Percentiles rank a stretch among this genome's conserved stretches.
Conservation (phyloP, 2,113 vertebrate species). For the Sceloporus tristichus region DNA sequence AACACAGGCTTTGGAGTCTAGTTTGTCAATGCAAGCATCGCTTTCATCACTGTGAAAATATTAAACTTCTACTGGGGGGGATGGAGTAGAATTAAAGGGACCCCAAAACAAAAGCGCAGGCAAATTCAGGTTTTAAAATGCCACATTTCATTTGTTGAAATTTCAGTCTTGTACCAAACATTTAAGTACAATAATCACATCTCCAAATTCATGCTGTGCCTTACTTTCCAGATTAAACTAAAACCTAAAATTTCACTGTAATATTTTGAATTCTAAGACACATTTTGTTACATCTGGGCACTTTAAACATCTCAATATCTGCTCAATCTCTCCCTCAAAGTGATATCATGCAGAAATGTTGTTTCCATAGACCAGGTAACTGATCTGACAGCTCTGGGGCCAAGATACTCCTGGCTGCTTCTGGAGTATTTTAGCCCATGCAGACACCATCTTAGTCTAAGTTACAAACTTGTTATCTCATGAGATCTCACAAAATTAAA, state of each 20-base stretch:
- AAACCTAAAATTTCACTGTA: neutral
- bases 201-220: neutral
- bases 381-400: too few relatives aligned
- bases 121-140: neutral
- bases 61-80: neutral
- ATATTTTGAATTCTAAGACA: neutral
- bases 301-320: neutral
- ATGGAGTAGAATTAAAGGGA: neutral
- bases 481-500: neutral
- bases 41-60: neutral
- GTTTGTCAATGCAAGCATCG: neutral
- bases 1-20: neutral
- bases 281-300: neutral
- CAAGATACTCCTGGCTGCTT: too few relatives aligned
- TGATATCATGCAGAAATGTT: neutral
- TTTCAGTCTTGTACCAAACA: neutral
- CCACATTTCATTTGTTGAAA: neutral
- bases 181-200: neutral
- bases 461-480: neutral
- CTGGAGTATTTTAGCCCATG: too few relatives aligned
- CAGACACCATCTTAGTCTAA: too few relatives aligned
- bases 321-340: too few relatives aligned
- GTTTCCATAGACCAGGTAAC: neutral
- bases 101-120: too few relatives aligned
- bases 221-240: neutral